Evolutionary conservation across 2,113 vertebrate genomes (phyloP).

Genomic region (Phalacrocorax carbo): DNA sequence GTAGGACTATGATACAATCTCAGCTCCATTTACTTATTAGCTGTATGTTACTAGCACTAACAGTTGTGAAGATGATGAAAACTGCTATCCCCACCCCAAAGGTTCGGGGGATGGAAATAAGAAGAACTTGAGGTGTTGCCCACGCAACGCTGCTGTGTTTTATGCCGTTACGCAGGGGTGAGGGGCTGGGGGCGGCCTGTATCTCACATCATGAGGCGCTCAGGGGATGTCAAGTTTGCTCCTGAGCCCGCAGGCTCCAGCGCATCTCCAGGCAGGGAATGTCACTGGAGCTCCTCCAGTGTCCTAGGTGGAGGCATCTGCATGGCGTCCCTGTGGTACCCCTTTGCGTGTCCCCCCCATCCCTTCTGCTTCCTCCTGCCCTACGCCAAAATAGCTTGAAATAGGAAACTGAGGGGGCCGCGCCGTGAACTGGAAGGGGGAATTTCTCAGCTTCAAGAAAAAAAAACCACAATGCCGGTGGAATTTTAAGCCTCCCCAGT

Average conservation of each 20-base stretch:
- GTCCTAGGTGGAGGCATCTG: neutral
- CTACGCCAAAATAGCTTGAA: neutral
- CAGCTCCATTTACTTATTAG: neutral
- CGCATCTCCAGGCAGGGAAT: rapidly evolving
- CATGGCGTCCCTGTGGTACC: rapidly evolving
- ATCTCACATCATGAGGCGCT: rapidly evolving
- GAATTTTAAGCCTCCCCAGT: neutral
- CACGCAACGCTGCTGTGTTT: rapidly evolving
- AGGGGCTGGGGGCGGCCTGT: neutral
- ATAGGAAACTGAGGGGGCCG: neutral
- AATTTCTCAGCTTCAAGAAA: neutral
- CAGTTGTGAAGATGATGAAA: neutral
- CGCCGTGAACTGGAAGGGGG: neutral
- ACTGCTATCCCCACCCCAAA: neutral
- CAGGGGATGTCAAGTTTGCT: rapidly evolving
- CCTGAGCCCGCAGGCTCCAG: neutral
- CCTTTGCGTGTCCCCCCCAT: neutral
- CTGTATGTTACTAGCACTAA: rapidly evolving
- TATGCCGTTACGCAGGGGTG: rapidly evolving
- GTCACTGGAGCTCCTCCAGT: neutral
- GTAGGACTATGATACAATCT: neutral
- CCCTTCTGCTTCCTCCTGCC: slow-evolving; percentile 12
- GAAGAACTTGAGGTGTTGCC: neutral
- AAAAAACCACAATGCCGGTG: rapidly evolving
- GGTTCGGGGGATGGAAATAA: neutral